Base-by-base conservation (phyloP, 2,113 vertebrate genomes). In the Corythornis madagascariensis region DNA sequence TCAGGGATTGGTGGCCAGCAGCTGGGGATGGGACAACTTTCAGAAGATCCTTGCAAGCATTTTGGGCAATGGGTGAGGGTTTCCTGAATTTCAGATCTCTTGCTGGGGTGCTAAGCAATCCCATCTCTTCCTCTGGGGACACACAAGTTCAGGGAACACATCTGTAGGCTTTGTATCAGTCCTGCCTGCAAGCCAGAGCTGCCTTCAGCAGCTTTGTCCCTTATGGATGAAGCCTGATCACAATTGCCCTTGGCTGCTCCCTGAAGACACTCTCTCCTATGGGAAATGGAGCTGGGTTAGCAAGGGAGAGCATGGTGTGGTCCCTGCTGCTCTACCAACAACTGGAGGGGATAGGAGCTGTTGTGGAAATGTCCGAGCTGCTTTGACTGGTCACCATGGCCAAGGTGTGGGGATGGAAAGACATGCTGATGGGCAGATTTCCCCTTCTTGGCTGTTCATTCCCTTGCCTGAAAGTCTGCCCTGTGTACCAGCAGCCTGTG, bases 401-500 rank as follows among this genome's bases (percentile, higher is more conserved):
- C 26, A 59, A 48, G 67, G 69, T 6, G 8, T 48, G 55, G 21
- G 52, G 55, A 73, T 25, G 43, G 76, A 76, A 11, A 3, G 70
- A 72, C 16, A 13, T 35, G 53, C 53, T 7, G 8, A 25, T 2
- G 2, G 20, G 22, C 29, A 52, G 63, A 21, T 61, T 64, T 65
- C 38, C 11, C 15, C 26, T 15, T 91, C 82, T 47, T 71, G 53
- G 13, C 45, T 76, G 35, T 66, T 82, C 13, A 16, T 21, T 81
- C 21, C 18, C 35, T 17, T 59, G 22, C 55, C 47, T 65, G n/a
- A 80, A 71, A 50, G 35, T 22, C 26, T 5, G 8, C 0, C n/a
- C 4, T 35, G 1, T 22, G 29, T n/a, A 40, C 3, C 2, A 45
- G 50, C 1, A 7, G 28, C 31, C 5, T 2, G 4, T 1, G 26